Evolutionary conservation across 2,888 invertebrate genomes (phyloP), one percentile per base, ranked within the genome.

Genomic region (Tortricodes alternella): DNA sequence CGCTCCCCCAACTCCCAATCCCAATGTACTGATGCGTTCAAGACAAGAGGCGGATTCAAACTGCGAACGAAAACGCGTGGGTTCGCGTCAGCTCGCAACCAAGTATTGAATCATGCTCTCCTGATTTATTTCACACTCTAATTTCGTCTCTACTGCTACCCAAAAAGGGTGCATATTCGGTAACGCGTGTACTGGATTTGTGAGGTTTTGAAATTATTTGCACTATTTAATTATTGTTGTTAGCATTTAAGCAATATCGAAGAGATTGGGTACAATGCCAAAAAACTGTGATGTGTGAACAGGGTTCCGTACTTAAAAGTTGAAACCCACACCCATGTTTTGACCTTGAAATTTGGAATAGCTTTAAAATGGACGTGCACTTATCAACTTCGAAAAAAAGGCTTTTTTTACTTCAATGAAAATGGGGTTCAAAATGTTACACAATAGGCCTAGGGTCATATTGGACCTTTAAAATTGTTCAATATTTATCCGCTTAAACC

Each of bases 21-120:
- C 70, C 76, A 64, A 70, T 71, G 65, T 69, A 86, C 86, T 87
- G 85, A 75, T 76, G 79, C 68, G 74, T 66, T 71, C 67, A 70
- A 71, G 76, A 80, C 78, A 75, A 73, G 76, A 70, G 62, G 72
- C 62, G 74, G 73, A 71, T 76, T 76, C 67, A 66, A 27, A 50
- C 55, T 59, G 71, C 75, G 79, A 81, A 82, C 76, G 70, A 74
- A 81, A 82, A 78, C 74, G 85, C 85, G 85, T 86, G 84, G 83
- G 83, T 68, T 79, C 63, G 61, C 66, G 70, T 72, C 63, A 60
- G 59, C 62, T 61, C 57, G 63, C 56, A 50, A 49, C 53, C 37
- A 37, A 65, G 71, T 66, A 71, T 71, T 73, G 71, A 72, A 74
- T 74, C 69, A 73, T 70, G 65, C 64, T 65, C 65, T 50, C 43